Evolutionary conservation across 2,797 vertebrate genomes (phyloP).

Genomic region (Typhlichthys subterraneus): DNA sequence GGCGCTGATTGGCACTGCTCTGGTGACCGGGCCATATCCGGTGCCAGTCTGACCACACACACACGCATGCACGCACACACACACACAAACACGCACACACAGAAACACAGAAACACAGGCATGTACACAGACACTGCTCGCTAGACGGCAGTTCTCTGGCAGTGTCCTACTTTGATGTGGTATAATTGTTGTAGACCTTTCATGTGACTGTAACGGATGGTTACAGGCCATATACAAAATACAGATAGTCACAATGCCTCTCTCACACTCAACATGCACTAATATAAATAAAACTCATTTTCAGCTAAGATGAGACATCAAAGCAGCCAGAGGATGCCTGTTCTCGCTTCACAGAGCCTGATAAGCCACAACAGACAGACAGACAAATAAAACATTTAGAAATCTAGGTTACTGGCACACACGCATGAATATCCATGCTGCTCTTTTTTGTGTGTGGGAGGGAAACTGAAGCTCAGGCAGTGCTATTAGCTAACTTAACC

Average conservation of each 20-base stretch:
- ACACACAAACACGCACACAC: constrained; percentile 2
- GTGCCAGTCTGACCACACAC: constrained; percentile 10
- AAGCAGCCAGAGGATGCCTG: constrained; percentile 43
- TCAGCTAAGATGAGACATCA: constrained; percentile 51
- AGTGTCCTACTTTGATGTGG: constrained; percentile 43
- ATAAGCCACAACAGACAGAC: constrained; percentile 51
- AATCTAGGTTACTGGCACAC: constrained; percentile 70
- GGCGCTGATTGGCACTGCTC: constrained; percentile 33
- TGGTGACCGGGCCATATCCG: constrained; percentile 23
- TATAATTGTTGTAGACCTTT: constrained; percentile 31
- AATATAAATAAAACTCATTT: neutral
- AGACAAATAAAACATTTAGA: constrained; percentile 65
- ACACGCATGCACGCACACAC: neutral
- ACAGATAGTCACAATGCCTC: constrained; percentile 23
- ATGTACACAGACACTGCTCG: constrained; percentile 4
- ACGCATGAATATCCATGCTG: constrained; percentile 66
- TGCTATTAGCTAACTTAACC: constrained; percentile 47
- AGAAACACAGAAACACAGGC: constrained; percentile 3
- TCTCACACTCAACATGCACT: constrained; percentile 5
- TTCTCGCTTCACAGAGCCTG: constrained; percentile 29
- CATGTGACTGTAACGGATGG: constrained; percentile 26
- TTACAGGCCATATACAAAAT: constrained; percentile 29
- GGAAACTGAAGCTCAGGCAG: constrained; percentile 57
- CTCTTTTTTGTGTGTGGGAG: constrained; percentile 57
- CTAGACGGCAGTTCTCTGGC: constrained; percentile 15